Evolutionary conservation across 2,888 invertebrate genomes (phyloP).

Genomic region (Marronus borbonicus): DNA sequence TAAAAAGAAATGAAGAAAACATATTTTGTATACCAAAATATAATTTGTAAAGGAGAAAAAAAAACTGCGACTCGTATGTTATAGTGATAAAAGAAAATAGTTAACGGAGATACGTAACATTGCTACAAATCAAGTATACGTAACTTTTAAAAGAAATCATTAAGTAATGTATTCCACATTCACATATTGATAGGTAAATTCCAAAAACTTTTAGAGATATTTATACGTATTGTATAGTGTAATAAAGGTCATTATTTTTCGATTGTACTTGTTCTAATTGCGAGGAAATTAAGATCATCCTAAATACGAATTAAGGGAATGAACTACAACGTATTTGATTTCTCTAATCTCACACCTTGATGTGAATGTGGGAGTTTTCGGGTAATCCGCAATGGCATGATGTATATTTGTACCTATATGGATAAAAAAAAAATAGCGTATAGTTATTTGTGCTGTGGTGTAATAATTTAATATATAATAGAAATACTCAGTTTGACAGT

Average conservation of each 20-base stretch:
- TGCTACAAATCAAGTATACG: conserved; percentile 70
- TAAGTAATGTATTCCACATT: conserved; percentile 42
- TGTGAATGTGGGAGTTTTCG: conserved; percentile 51
- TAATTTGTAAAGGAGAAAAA: conserved; percentile 57
- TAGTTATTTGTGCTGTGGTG: conserved; percentile 73
- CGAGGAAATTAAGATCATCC: background rate
- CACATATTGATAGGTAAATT: conserved; percentile 25
- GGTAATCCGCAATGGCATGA: conserved; percentile 67
- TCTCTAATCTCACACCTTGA: conserved; percentile 60
- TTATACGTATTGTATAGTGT: conserved; percentile 40
- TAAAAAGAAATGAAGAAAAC: conserved; percentile 54
- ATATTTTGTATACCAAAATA: conserved; percentile 65
- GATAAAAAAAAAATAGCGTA: conserved; percentile 69
- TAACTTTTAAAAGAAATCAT: conserved; percentile 60
- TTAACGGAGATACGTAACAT: conserved; percentile 69
- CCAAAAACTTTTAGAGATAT: conserved; percentile 29
- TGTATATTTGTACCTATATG: conserved; percentile 72
- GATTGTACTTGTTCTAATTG: conserved; percentile 31
- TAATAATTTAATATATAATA: conserved; percentile 69
- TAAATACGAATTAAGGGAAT: conserved; percentile 54
- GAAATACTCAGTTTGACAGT: conserved; percentile 66
- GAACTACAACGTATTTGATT: conserved; percentile 60
- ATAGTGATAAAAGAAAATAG: conserved; percentile 62
- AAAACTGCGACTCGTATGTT: conserved; percentile 58
- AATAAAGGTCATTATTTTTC: conserved; percentile 37